Evolutionary conservation across 2,113 vertebrate species (phyloP), one percentile per base, ranked within the genome.

Genomic region (Nothocercus nigrocapillus): DNA sequence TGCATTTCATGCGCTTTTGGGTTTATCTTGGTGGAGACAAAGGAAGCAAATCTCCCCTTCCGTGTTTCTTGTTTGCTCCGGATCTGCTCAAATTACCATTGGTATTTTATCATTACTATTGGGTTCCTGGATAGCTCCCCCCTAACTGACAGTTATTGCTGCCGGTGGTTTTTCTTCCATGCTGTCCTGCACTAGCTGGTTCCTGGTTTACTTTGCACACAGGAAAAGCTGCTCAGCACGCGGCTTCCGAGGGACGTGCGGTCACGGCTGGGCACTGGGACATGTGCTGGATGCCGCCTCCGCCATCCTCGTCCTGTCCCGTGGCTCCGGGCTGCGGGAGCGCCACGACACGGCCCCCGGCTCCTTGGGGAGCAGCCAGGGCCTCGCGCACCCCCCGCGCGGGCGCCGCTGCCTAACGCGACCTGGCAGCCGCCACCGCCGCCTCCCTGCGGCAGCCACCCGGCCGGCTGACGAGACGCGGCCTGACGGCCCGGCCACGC

Each of bases 181-280:
- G 9, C 12, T 7, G 27, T 10, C 19, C 38, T 12, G 2, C 3
- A 1, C 2, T 8, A 74, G 6, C 21, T 4, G 0, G 0, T 44
- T 40, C 62, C 32, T 6, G 25, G 2, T 32, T 51, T 17, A 11
- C 36, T 5, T 34, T 25, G 4, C 12, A 9, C 34, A 24, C 22
- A 62, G 32, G 17, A 68, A 32, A 32, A 56, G 47, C 49, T 24
- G 49, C 49, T 49, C 49, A 20, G 49, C 21, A 6, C 21, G 45
- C 17, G 45, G 42, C 45, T 49, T 49, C 49, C 49, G 9, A 9
- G 21, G 49, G 21, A 21, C 11, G 49, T 19, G 49, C 10, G 49
- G 49, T 49, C 21, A 11, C 49, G 9, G 49, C 21, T 12, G 49
- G 49, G 20, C 20, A 19, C 10, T 49, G 49, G 49, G 9, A 49